These are phyloP conservation scores for Hystrix cristata DNA, from an alignment of 2,113 vertebrate species.

Conservation along the genomic window DNA sequence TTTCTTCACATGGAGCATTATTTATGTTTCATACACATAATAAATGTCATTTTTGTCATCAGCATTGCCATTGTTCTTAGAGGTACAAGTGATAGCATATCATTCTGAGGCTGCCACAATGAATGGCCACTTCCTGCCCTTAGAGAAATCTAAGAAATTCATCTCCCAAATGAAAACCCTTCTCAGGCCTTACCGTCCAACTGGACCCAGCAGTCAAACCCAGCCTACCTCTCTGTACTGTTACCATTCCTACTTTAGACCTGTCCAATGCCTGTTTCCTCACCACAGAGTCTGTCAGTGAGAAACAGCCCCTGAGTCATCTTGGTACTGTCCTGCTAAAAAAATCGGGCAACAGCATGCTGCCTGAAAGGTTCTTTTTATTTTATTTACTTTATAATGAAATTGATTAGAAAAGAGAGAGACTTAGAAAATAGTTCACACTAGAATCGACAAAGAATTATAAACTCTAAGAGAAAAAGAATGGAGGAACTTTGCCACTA, in stretches of 20 bases:
- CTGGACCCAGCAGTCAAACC: neutral
- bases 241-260: neutral
- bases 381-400: constrained; percentile 14
- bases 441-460: constrained; percentile 2
- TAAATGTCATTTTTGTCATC: neutral
- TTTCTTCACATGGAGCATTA: neutral
- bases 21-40: neutral
- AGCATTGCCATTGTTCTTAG: neutral
- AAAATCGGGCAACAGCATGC: neutral
- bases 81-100: neutral
- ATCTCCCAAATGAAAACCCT: neutral
- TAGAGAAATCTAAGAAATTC: neutral
- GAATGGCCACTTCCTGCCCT: neutral
- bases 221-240: neutral
- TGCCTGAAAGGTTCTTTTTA: neutral
- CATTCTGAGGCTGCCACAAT: neutral
- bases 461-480: neutral
- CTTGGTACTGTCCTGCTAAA: neutral
- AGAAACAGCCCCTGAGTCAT: neutral
- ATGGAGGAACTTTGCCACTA: neutral
- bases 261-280: neutral
- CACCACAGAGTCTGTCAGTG: neutral
- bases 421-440: neutral
- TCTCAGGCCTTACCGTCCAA: neutral
- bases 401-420: constrained; percentile 14